Base-by-base conservation (phyloP, 1,140 invertebrate species). In the Nilaparvata lugens region DNA sequence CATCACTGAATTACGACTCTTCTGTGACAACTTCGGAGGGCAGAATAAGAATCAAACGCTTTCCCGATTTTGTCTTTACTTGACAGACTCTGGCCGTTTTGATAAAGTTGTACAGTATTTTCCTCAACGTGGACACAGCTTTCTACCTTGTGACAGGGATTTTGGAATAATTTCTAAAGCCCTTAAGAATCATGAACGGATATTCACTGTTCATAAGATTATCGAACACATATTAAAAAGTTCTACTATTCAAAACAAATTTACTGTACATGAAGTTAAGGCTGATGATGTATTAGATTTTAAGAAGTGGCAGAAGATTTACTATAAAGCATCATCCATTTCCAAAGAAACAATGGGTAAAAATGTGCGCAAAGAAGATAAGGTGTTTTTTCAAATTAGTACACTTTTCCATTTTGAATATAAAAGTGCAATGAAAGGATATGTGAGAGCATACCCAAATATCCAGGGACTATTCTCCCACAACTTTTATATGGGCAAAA, bases 81-180 rank as follows among this genome's bases (percentile, higher is more conserved):
- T 66, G 21, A 52, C 52, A 24, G 23, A 62, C 25, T 16, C 35
- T 23, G 40, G 43, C n/a, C 51, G 59, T 28, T 65, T 67, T 58
- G 45, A 66, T 38, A 68, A 53, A 48, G 61, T 69, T 51, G 35
- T 42, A 18, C 63, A 67, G 16, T 52, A 52, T 18, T 69, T 66
- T 59, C 66, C 68, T 11, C 35, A 62, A 19, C n/a, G 62, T 38
- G 69, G 68, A 25, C 67, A 70, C 45, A 62, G 63, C 31, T 70
- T 64, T 56, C 58, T 70, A 4, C 67, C n/a, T n/a, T n/a, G n/a
- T n/a, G n/a, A n/a, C n/a, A n/a, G n/a, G n/a, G n/a, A n/a, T n/a
- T n/a, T n/a, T n/a, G n/a, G n/a, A n/a, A n/a, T n/a, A n/a, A n/a
- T n/a, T n/a, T n/a, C n/a, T n/a, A n/a, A n/a, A n/a, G 4, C 55